These are phyloP conservation scores for Brachymystax lenok DNA, from an alignment of 2,797 vertebrate genomes.

Conservation along the genomic window DNA sequence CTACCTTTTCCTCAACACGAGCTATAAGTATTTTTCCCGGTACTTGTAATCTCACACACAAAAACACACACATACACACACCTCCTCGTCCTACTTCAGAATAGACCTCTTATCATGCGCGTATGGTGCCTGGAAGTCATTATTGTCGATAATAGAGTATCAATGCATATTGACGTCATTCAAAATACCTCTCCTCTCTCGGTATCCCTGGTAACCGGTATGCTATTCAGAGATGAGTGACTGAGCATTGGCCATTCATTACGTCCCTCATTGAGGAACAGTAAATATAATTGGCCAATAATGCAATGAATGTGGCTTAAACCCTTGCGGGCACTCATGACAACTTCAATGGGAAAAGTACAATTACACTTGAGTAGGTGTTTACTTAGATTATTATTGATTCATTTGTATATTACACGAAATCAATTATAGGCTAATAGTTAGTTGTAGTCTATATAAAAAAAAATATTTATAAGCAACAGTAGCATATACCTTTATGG, in stretches of 20 bases:
- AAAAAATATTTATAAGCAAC: neutral
- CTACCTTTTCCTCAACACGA: constrained; percentile 53
- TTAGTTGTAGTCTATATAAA: neutral
- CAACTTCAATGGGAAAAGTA: neutral
- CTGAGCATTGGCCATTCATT: constrained; percentile 48
- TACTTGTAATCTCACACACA: constrained; percentile 44
- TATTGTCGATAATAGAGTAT: constrained; percentile 65
- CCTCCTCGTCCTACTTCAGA: constrained; percentile 66
- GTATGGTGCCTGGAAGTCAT: constrained; percentile 56
- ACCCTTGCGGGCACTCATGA: neutral
- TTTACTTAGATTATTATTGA: neutral
- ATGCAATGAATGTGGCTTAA: constrained; percentile 17
- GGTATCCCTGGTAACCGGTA: constrained; percentile 65
- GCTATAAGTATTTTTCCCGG: constrained; percentile 57
- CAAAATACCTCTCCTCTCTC: constrained; percentile 35
- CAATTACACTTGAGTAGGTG: neutral
- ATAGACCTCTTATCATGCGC: constrained; percentile 59
- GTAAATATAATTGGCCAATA: constrained; percentile 38
- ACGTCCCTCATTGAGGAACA: constrained; percentile 30
- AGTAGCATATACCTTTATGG: neutral
- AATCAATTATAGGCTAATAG: neutral
- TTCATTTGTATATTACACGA: constrained; percentile 1
- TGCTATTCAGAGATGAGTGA: constrained; percentile 49
- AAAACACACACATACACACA: constrained; percentile 16
- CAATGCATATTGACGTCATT: constrained; percentile 64